Conservation (phyloP, 2,888 invertebrate genomes). For the Diogma glabrata region DNA sequence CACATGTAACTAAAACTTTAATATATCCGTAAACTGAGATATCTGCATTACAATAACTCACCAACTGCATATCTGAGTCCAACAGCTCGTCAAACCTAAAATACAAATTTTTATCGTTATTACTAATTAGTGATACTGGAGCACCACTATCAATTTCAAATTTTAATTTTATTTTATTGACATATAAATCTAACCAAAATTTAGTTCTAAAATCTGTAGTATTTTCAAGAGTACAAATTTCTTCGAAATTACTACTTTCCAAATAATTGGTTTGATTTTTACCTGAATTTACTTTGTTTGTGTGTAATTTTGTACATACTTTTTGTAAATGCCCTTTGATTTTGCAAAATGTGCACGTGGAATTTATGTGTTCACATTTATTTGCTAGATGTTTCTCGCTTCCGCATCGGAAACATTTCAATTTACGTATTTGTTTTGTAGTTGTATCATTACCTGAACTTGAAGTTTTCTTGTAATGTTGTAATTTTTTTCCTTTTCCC, state of each 20-base stretch:
- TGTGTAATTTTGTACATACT: not conserved
- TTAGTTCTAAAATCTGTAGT: too few relatives aligned
- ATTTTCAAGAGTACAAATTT: too few relatives aligned
- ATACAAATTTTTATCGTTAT: too few relatives aligned
- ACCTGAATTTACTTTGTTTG: too few relatives aligned
- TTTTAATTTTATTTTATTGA: not conserved
- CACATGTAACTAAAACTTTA: conserved; percentile 5
- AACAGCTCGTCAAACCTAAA: not conserved
- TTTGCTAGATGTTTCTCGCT: not conserved
- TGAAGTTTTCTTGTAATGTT: too few relatives aligned
- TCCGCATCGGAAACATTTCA: not conserved
- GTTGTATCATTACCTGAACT: too few relatives aligned
- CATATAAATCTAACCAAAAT: not conserved
- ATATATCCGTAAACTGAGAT: conserved; percentile 15
- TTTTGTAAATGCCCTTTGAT: conserved; percentile 6
- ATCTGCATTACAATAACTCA: conserved; percentile 15
- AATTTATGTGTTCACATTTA: not conserved
- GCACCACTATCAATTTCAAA: not conserved
- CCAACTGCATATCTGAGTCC: conserved; percentile 14
- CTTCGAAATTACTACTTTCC: too few relatives aligned
- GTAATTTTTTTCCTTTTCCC: too few relatives aligned
- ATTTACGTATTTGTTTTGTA: not conserved
- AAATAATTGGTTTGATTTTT: too few relatives aligned
- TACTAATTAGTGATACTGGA: not conserved
- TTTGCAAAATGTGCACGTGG: not conserved